Conservation (phyloP, 2,888 invertebrate genomes). For the Sericinus montela region DNA sequence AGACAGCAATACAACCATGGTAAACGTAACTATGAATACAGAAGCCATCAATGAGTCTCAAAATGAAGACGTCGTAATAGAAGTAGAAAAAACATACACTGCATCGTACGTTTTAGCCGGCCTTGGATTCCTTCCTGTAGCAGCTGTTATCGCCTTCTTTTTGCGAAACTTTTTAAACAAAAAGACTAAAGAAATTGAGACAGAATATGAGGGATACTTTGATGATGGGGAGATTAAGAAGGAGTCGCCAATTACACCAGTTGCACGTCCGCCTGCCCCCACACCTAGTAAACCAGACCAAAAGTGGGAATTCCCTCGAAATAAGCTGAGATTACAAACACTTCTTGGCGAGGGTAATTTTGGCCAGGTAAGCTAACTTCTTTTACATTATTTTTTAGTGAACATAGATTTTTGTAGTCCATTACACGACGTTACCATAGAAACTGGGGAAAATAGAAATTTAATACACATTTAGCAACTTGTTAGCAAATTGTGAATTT, state of each 20-base stretch:
- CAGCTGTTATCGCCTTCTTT: constrained; percentile 78
- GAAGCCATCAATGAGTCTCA: constrained; percentile 39
- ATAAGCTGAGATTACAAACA: constrained; percentile 87
- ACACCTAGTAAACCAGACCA: constrained; percentile 77
- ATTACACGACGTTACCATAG: too few species aligned
- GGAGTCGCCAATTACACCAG: constrained; percentile 72
- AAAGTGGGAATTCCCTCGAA: constrained; percentile 88
- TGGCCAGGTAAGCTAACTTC: constrained; percentile 80
- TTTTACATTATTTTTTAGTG: background rate
- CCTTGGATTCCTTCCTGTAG: constrained; percentile 79
- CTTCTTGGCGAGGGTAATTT: constrained; percentile 91
- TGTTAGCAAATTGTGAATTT: too few species aligned
- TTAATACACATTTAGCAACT: too few species aligned
- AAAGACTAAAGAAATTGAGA: constrained; percentile 75
- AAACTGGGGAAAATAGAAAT: too few species aligned
- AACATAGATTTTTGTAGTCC: too few species aligned
- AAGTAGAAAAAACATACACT: constrained; percentile 79
- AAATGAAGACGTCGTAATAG: constrained; percentile 76
- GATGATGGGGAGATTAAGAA: constrained; percentile 77
- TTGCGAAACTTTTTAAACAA: constrained; percentile 76
- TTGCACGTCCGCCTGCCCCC: constrained; percentile 77
- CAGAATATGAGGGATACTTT: constrained; percentile 81
- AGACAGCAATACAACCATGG: constrained; percentile 31
- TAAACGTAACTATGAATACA: constrained; percentile 40
- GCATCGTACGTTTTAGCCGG: constrained; percentile 81